A percentile compares a stretch with the other conserved stretches of the same genome.
Conservation (phyloP, 2,797 vertebrate genomes). For the Parauchenoglanis punctatus region DNA sequence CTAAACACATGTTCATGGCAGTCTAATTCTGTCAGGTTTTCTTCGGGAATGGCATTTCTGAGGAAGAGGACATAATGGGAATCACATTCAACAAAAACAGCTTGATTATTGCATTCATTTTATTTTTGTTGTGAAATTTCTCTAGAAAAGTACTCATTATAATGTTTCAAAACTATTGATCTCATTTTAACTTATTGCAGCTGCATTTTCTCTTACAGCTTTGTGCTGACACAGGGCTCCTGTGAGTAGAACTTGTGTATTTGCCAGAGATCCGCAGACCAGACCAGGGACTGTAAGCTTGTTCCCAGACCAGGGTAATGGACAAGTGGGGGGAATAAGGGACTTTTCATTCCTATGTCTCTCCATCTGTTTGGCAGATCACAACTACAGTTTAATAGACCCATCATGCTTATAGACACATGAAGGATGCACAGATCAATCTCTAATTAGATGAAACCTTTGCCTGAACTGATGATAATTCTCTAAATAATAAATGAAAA, state of each 20-base stretch:
- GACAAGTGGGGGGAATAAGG: background rate
- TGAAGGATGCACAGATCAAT: conserved; percentile 22
- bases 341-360: conserved; percentile 15
- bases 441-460: background rate
- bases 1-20: background rate
- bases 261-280: conserved; percentile 1
- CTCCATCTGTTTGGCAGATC: conserved; percentile 55
- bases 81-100: background rate
- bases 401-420: conserved; percentile 25
- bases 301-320: background rate
- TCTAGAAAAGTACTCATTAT: background rate
- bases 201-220: background rate
- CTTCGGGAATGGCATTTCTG: background rate
- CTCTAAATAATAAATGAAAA: background rate
- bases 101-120: background rate
- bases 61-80: background rate
- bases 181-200: background rate
- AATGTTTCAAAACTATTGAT: background rate
- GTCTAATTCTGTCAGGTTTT: background rate
- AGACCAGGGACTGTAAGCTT: background rate
- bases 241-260: background rate
- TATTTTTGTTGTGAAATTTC: background rate
- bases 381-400: conserved; percentile 13
- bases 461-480: background rate
- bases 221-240: background rate